These are phyloP conservation scores for Gadopsis bispinosus DNA, from an alignment of 2,797 vertebrate genomes.

Conservation along the genomic window DNA sequence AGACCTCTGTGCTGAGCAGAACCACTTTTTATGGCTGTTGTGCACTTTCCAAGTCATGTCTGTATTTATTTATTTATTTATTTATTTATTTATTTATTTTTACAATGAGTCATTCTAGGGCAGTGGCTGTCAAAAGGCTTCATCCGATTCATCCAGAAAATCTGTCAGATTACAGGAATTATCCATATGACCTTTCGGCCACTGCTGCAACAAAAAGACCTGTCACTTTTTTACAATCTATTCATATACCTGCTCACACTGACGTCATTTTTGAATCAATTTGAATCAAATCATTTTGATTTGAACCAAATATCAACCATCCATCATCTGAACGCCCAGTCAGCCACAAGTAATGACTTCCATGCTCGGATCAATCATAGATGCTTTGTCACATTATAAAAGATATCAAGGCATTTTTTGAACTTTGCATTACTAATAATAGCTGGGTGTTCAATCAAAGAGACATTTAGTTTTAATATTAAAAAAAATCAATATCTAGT, in stretches of 20 bases:
- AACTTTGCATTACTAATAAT: constrained; percentile 37
- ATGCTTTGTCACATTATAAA: constrained; percentile 31
- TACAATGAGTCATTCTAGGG: constrained; percentile 18
- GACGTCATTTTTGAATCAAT: constrained; percentile 18
- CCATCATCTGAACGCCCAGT: constrained; percentile 45
- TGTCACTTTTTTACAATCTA: constrained; percentile 1
- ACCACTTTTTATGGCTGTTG: not conserved
- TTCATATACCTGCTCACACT: not conserved
- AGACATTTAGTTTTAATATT: constrained; percentile 31
- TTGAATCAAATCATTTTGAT: not conserved
- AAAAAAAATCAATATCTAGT: constrained; percentile 56
- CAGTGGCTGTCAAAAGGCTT: constrained; percentile 23
- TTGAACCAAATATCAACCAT: constrained; percentile 53
- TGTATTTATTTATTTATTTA: not conserved
- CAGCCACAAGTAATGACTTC: constrained; percentile 51
- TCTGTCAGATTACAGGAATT: constrained; percentile 46
- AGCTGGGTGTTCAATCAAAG: constrained; percentile 31
- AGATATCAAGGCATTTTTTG: constrained; percentile 34
- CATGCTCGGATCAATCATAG: constrained; percentile 52
- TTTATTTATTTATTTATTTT: not conserved
- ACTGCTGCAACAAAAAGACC: constrained; percentile 29
- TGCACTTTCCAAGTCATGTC: not conserved
- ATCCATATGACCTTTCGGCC: constrained; percentile 36
- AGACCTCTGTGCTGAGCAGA: not conserved
- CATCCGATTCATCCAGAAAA: constrained; percentile 23